A percentile compares a stretch with the other conserved stretches of the same genome.
Conservation (phyloP, 1,140 invertebrate species). For the Gryon sp. region DNA sequence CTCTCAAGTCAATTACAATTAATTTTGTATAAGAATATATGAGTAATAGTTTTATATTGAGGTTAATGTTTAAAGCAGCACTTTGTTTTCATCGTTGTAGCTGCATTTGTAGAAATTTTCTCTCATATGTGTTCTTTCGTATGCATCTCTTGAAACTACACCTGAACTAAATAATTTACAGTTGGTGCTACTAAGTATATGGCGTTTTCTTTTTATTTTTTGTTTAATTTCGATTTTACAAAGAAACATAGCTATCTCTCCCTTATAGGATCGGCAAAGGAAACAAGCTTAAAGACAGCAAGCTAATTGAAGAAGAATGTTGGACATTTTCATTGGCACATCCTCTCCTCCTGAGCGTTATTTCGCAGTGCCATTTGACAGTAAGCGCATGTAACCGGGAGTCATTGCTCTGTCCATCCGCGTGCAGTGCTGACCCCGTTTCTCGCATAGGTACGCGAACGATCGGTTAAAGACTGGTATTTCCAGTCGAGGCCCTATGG, state of each 20-base stretch:
- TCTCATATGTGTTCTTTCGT: too few relatives aligned
- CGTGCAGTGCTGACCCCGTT: conserved; percentile 63
- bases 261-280: too few relatives aligned
- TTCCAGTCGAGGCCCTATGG: conserved; percentile 62
- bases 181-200: conserved; percentile 30
- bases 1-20: too few relatives aligned
- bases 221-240: conserved; percentile 46
- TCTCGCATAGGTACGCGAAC: conserved; percentile 58
- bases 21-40: too few relatives aligned
- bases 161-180: conserved; percentile 30
- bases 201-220: too few relatives aligned
- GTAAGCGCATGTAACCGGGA: conserved; percentile 46
- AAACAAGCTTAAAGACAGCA: neutral
- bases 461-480: conserved; percentile 64
- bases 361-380: conserved; percentile 54
- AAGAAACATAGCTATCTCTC: too few relatives aligned
- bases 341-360: conserved; percentile 48
- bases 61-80: too few relatives aligned
- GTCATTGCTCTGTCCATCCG: conserved; percentile 62
- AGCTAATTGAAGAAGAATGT: conserved; percentile 50
- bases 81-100: too few relatives aligned
- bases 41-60: too few relatives aligned
- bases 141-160: too few relatives aligned
- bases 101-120: too few relatives aligned
- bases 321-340: conserved; percentile 51